These are phyloP conservation scores for Takifugu rubripes DNA, from an alignment of 2,797 vertebrate genomes.

Conservation along the genomic window DNA sequence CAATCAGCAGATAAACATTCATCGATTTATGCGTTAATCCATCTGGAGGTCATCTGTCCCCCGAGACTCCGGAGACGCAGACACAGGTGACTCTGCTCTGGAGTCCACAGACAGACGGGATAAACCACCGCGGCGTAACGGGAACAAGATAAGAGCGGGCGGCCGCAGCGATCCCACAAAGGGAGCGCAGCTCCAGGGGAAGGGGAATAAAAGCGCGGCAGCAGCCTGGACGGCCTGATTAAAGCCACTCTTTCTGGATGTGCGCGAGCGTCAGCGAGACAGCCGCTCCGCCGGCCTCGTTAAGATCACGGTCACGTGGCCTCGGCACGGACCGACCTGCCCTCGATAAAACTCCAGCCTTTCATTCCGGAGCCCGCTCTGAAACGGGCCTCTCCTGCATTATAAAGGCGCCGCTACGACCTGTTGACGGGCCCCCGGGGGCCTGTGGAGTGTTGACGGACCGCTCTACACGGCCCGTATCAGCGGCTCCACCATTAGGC, in stretches of 20 bases:
- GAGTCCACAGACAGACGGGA: too few species aligned
- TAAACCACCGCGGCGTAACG: too few species aligned
- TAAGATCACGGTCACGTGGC: conserved; percentile 23
- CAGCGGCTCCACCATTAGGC: conserved; percentile 50
- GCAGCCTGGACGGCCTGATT: conserved; percentile 30
- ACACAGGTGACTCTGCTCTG: too few species aligned
- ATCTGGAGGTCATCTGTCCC: too few species aligned
- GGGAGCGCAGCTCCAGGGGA: conserved; percentile 38
- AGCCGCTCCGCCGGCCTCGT: conserved; percentile 11
- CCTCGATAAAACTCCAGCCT: conserved; percentile 38
- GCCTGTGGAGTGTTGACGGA: conserved; percentile 38
- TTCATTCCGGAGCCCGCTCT: conserved; percentile 41
- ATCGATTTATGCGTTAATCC: too few species aligned
- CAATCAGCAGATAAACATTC: too few species aligned
- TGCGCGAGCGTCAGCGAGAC: conserved; percentile 44
- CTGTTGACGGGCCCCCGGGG: conserved; percentile 51
- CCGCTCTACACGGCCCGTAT: conserved; percentile 52
- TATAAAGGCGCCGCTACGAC: conserved; percentile 61
- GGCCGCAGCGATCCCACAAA: conserved; percentile 14
- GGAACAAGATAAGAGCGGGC: conserved; percentile 23
- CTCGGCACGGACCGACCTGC: conserved; percentile 23
- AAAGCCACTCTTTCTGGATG: conserved; percentile 39
- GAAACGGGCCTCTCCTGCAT: conserved; percentile 38
- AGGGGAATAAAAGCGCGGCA: conserved; percentile 36
- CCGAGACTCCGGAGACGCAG: too few species aligned